phyloP scores from a whole-genome alignment of 2,113 vertebrate species.

The Pedetes capensis region DNA sequence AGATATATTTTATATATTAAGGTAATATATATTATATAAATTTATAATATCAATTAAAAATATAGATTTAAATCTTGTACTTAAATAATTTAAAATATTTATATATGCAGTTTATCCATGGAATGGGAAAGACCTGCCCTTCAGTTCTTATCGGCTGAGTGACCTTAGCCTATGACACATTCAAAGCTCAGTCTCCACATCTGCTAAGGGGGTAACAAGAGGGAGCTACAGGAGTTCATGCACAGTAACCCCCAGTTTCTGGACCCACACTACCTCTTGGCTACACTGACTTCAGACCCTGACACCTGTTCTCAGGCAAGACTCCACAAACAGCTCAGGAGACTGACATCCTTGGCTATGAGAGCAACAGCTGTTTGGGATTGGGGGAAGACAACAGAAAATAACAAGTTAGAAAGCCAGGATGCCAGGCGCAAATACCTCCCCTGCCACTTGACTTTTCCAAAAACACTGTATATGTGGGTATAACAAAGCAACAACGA shows the following conservation, averaged over 20 bases:
- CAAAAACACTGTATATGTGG: neutral
- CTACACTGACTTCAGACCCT: neutral
- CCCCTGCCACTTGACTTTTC: neutral
- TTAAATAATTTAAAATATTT: neutral
- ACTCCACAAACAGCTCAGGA: neutral
- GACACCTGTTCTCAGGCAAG: neutral
- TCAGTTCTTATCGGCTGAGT: neutral
- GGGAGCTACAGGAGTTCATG: rapidly evolving
- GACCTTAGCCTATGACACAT: neutral
- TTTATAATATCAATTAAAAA: too few species aligned
- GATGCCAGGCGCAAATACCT: neutral
- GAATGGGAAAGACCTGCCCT: neutral
- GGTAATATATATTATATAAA: too few species aligned
- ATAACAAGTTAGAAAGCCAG: neutral
- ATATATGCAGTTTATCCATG: neutral
- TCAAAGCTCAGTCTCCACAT: neutral
- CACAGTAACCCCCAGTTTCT: neutral
- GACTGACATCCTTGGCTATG: neutral
- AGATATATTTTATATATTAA: too few species aligned
- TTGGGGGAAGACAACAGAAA: neutral
- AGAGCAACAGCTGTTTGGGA: neutral
- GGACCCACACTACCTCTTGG: neutral
- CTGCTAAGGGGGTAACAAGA: neutral
- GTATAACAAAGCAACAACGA: neutral
- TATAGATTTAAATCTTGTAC: too few species aligned